phyloP scores from a whole-genome alignment of 2,888 invertebrate genomes.

The Meteorus cinctellus region DNA sequence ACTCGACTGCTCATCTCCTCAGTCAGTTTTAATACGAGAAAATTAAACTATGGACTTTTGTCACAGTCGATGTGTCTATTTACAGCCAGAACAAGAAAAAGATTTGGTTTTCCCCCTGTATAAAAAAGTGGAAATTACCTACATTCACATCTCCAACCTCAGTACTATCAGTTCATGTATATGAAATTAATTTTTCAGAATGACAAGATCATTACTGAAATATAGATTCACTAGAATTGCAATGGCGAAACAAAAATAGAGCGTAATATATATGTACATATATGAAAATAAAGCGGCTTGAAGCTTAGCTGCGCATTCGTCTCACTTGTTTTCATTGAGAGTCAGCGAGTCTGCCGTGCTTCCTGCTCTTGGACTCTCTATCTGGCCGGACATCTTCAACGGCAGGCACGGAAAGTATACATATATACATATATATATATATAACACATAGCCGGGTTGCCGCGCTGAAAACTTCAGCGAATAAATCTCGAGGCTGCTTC shows the following conservation, averaged over 20 bases:
- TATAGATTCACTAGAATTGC: not conserved
- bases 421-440: not conserved
- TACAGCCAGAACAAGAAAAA: no score
- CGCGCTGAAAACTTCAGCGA: slow-evolving; percentile 45
- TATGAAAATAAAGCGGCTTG: slow-evolving; percentile 1
- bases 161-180: no score
- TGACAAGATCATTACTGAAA: not conserved
- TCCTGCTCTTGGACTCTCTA: slow-evolving; percentile 67
- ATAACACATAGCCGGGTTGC: slow-evolving; percentile 48
- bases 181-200: not conserved
- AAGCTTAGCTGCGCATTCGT: slow-evolving; percentile 38
- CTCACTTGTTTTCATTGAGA: slow-evolving; percentile 65
- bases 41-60: not conserved
- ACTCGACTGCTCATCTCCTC: slow-evolving; percentile 11
- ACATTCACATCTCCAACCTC: no score
- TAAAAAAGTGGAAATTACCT: no score
- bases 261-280: not conserved
- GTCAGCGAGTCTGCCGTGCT: slow-evolving; percentile 66
- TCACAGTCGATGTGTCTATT: not conserved
- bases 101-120: no score
- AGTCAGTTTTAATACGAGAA: not conserved
- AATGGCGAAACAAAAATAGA: not conserved
- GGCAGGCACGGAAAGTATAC: slow-evolving; percentile 46
- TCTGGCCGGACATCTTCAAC: slow-evolving; percentile 67
- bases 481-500: slow-evolving; percentile 47